These are phyloP conservation scores for Drosophila baimaii DNA, from an alignment of 1,140 invertebrate species.

Conservation along the genomic window DNA sequence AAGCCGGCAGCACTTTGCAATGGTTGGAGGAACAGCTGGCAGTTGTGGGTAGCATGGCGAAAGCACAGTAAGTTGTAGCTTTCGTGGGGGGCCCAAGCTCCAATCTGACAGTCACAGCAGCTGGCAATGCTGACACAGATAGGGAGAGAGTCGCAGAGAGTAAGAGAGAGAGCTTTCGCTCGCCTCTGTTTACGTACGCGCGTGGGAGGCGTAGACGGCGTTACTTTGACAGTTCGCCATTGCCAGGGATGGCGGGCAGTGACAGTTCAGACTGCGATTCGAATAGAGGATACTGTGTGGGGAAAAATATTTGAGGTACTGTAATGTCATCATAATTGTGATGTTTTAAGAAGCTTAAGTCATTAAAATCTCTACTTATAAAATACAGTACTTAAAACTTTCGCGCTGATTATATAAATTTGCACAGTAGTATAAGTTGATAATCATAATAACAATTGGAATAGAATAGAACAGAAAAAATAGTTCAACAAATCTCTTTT, in stretches of 20 bases:
- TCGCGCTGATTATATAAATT: too few relatives aligned
- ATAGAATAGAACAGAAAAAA: too few relatives aligned
- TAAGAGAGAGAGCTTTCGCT: slow-evolving; percentile 22
- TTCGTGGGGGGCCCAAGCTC: slow-evolving; percentile 18
- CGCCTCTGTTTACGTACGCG: slow-evolving; percentile 55
- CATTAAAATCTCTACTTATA: too few relatives aligned
- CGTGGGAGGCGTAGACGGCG: slow-evolving; percentile 19
- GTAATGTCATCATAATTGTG: too few relatives aligned
- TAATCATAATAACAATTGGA: too few relatives aligned
- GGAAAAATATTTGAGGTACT: not conserved
- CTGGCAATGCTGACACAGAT: slow-evolving; percentile 47
- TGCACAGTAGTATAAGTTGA: too few relatives aligned
- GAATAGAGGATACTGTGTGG: not conserved
- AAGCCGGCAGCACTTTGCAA: slow-evolving; percentile 49
- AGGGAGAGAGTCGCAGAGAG: not conserved
- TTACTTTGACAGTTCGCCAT: slow-evolving; percentile 28
- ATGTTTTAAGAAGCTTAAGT: too few relatives aligned
- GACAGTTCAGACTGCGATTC: not conserved
- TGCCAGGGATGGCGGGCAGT: slow-evolving; percentile 16
- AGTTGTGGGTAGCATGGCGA: not conserved
- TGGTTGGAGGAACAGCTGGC: slow-evolving; percentile 27
- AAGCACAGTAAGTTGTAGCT: slow-evolving; percentile 43
- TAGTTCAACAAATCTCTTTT: too few relatives aligned
- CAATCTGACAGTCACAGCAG: not conserved
- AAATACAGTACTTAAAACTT: too few relatives aligned